A percentile compares a stretch with the other conserved stretches of the same genome.
These are phyloP conservation scores for Pardalotus punctatus DNA, from an alignment of 2,113 vertebrate species.

Conservation along the genomic window DNA sequence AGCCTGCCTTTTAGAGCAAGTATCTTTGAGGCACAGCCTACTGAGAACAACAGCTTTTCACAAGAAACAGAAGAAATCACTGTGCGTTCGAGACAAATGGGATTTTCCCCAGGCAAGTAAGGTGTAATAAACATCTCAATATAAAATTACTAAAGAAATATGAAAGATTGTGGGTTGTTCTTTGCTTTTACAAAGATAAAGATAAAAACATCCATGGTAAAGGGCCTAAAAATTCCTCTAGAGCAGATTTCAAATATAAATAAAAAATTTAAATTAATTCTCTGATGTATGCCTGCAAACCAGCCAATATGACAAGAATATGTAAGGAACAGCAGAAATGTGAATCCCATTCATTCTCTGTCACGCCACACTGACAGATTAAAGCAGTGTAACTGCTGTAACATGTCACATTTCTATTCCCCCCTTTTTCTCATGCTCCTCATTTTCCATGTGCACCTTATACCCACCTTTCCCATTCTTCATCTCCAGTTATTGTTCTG, in stretches of 20 bases:
- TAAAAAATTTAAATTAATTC: not conserved
- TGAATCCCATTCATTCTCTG: not conserved
- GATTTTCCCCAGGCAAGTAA: conserved; percentile 38
- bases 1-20: conserved; percentile 15
- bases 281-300: conserved; percentile 14
- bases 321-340: not conserved
- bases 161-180: not conserved
- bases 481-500: not conserved
- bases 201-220: not conserved
- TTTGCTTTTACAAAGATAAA: not conserved
- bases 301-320: conserved; percentile 3
- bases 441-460: not conserved
- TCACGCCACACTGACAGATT: not conserved
- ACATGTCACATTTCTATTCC: not conserved
- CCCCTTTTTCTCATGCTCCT: not conserved
- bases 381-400: not conserved
- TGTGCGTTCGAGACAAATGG: not conserved
- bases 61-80: conserved; percentile 46
- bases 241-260: conserved; percentile 25
- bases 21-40: conserved; percentile 26
- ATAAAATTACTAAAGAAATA: conserved; percentile 30
- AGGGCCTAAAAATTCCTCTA: not conserved
- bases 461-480: not conserved
- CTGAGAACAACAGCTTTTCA: conserved; percentile 21
- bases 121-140: conserved; percentile 48